phyloP scores from a whole-genome alignment of 2,797 vertebrate genomes.

The Mastacembelus armatus region DNA sequence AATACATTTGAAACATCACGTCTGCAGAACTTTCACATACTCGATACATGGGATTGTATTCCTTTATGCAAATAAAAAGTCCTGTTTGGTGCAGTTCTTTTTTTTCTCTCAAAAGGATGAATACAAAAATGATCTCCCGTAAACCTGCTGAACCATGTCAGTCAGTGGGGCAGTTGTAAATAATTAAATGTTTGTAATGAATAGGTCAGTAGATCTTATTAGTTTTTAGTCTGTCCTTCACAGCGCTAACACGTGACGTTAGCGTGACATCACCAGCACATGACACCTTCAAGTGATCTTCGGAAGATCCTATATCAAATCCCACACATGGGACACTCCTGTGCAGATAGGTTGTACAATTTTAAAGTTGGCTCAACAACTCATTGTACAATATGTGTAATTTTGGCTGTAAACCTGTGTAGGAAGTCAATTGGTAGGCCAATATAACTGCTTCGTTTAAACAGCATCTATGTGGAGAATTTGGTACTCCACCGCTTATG shows the following conservation, averaged over 20 bases:
- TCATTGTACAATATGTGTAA: background rate
- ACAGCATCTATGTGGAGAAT: too few relatives aligned
- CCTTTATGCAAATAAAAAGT: conserved; percentile 67
- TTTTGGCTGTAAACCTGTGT: background rate
- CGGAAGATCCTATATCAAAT: conserved; percentile 6
- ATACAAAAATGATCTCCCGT: background rate
- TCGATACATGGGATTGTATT: conserved; percentile 46
- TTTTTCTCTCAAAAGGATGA: background rate
- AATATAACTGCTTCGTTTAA: background rate
- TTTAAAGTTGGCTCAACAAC: background rate
- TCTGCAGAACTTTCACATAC: conserved; percentile 39
- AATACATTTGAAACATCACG: conserved; percentile 28
- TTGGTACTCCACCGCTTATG: too few relatives aligned
- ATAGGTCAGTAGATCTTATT: too few relatives aligned
- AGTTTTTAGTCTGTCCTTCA: conserved; percentile 30
- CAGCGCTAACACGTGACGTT: conserved; percentile 72
- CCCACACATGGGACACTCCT: background rate
- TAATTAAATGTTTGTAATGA: background rate
- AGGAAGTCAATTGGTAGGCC: fast-evolving
- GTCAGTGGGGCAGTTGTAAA: background rate
- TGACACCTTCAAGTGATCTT: conserved; percentile 51
- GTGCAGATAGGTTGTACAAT: too few relatives aligned
- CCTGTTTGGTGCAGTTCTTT: conserved; percentile 40
- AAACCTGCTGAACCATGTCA: conserved; percentile 14
- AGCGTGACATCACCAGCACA: conserved; percentile 63